phyloP scores from a whole-genome alignment of 1,140 invertebrate genomes.

The Riptortus pedestris region DNA sequence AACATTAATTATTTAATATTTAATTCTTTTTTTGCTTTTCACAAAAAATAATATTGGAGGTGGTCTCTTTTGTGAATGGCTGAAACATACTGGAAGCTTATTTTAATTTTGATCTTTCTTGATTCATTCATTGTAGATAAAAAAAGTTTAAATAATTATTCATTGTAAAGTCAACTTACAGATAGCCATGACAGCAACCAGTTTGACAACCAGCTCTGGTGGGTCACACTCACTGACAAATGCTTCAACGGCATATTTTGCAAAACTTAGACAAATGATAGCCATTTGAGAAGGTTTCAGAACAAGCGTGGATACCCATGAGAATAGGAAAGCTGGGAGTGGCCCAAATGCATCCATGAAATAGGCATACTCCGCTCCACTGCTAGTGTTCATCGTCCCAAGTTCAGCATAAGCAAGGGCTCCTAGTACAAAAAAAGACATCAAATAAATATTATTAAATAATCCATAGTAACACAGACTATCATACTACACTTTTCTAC shows the following conservation, averaged over 20 bases:
- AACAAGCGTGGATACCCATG: slow-evolving; percentile 82
- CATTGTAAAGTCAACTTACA: too few relatives aligned
- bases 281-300: slow-evolving; percentile 88
- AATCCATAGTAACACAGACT: background rate
- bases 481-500: background rate
- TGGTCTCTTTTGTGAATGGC: too few relatives aligned
- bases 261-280: slow-evolving; percentile 87
- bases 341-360: slow-evolving; percentile 83
- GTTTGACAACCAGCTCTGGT: slow-evolving; percentile 60
- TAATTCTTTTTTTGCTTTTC: too few relatives aligned
- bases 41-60: too few relatives aligned
- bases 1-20: too few relatives aligned
- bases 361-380: slow-evolving; percentile 86
- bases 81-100: too few relatives aligned
- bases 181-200: slow-evolving; percentile 68
- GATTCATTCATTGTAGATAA: too few relatives aligned
- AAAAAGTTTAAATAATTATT: too few relatives aligned
- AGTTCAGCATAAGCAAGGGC: slow-evolving; percentile 85
- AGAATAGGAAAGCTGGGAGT: slow-evolving; percentile 80
- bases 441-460: background rate
- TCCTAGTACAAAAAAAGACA: slow-evolving; percentile 45
- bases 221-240: slow-evolving; percentile 76
- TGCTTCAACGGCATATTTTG: slow-evolving; percentile 85
- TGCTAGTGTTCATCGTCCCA: slow-evolving; percentile 86
- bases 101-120: too few relatives aligned